Evolutionary conservation across 2,888 invertebrate genomes (phyloP), one percentile per base, ranked within the genome.

Genomic region (Axea sp.): DNA sequence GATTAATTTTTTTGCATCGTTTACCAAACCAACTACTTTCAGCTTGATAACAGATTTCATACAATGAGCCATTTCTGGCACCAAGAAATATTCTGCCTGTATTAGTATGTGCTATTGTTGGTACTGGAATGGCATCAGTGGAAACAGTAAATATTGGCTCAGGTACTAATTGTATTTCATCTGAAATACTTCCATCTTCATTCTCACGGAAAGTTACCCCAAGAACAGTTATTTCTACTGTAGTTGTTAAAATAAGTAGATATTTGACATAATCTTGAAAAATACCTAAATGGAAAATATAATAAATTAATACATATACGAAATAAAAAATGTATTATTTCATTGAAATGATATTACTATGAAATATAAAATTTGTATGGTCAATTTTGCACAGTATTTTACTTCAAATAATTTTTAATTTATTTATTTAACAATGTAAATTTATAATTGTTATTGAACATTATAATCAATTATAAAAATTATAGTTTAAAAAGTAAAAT

Each of bases 11-110:
- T 87, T 95, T 94, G 87, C 97, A 98, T 77, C 96, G 94, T 87
- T 96, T 95, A 11, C 96, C 96, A 88, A 98, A 96, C 98, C 98
- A 98, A 75, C 95, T 95, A 77, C 93, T 91, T 87, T 94, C 94
- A 39, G 93, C 93, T 91, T 97, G 96, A 89, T 99, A 99, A 77
- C 92, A 92, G 76, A 99, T 93, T 91, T 99, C 99, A 90, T 96
- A 98, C 0, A 99, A 89, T 80, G 94, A 95, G 5, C 98, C 97
- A 90, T 99, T 98, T 84, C 95, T 95, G 12, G 96, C 97, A 11
- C 97, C 97, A 86, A 98, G 91, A 87, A 99, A 99, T 79, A 99
- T 94, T 76, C 99, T 90, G 0, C 99, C 99, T 80, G 90, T 91
- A 7, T 90, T 90, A 1, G 95, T 94, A 11, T 96, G 94, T 65